Evolutionary conservation across 2,888 invertebrate genomes (phyloP), one percentile per base, ranked within the genome.

Genomic region (Eretmocerus hayati): DNA sequence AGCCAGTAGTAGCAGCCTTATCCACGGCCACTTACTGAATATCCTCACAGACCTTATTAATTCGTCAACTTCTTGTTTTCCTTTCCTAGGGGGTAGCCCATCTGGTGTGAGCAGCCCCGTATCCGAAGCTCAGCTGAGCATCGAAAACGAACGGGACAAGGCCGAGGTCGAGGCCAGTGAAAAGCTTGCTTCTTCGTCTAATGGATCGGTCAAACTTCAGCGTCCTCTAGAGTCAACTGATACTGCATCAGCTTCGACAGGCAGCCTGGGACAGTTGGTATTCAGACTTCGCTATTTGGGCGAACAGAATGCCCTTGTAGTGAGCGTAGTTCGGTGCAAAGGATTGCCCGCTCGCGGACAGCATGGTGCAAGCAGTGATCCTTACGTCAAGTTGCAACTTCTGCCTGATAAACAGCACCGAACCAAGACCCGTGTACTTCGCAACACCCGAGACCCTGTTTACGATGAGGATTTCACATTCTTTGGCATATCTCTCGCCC

Each of bases 381-480:
- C 97, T 0, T 99, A 99, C 72, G 94, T 99, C 31, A 99, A 99
- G 73, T 80, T 99, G 48, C 97, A 96, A 71, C 79, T 99, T 32
- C 75, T 99, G 57, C 99, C 99, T 0, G 97, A 97, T 65, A 96
- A 96, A 72, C 92, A 93, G 68, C 95, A 96, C 70, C 93, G 94
- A 72, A 95, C 94, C 47, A 96, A 95, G 75, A 95, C 95, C 52
- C 80, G 96, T 49, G 96, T 99, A 8, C 83, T 97, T 32, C 84
- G 96, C 57, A 95, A 96, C 71, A 96, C 97, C 38, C 81, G 90
- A 45, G 91, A 92, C 74, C 99, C 99, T 0, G 87, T 92, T 2
- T 99, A 96, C 73, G 96, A 99, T 65, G 99, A 99, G 74, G 96
- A 96, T 72, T 99, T 99, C 72, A 97, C 96, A 1, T 97, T 99